Base-by-base conservation (phyloP, 2,113 vertebrate species). In the Eretmochelys imbricata region DNA sequence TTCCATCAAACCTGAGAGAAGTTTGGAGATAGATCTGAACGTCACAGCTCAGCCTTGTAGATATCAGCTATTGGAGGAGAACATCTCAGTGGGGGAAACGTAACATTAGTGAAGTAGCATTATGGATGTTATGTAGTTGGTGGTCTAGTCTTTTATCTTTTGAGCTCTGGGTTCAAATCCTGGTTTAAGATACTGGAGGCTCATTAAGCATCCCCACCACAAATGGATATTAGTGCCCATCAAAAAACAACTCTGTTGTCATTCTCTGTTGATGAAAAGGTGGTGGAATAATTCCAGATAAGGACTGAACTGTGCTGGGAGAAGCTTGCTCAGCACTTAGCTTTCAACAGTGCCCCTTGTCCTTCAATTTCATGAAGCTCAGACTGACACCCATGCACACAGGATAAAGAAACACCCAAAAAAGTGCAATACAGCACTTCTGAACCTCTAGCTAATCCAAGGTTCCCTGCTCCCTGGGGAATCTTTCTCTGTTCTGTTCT, bases 161-260 rank as follows among this genome's bases (percentile, higher is more conserved):
- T 69, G 38, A 82, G 38, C 7, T 82, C 20, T 84, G 50, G 29
- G 38, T 69, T 57, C 82, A 55, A 35, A 87, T 65, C 22, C 72
- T 81, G 10, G 20, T 35, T 84, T 24, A 54, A 84, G 13, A 19
- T 9, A 29, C 35, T 19, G 48, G 29, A 10, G 54, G 4, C n/a
- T 87, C 84, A 20, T 78, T 51, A 29, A 5, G 69, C 29, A 29
- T 0, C 57, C 19, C 25, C 31, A 46, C 24, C n/a, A 4, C 19
- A 79, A 65, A 7, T 25, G 27, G 11, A 82, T 17, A 57, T 0
- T 0, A 0, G 82, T 69, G 24, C 0, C 0, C 10, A 54, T 57
- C 16, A 27, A 42, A 79, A 42, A 38, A n/a, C 46, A 81, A 53
- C 14, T 22, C 10, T 6, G 12, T 22, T 53, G 24, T 17, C 79